Evolutionary conservation across 92 coral and sea anemone genomes (phyloP).

Genomic region (Heteractis magnifica): DNA sequence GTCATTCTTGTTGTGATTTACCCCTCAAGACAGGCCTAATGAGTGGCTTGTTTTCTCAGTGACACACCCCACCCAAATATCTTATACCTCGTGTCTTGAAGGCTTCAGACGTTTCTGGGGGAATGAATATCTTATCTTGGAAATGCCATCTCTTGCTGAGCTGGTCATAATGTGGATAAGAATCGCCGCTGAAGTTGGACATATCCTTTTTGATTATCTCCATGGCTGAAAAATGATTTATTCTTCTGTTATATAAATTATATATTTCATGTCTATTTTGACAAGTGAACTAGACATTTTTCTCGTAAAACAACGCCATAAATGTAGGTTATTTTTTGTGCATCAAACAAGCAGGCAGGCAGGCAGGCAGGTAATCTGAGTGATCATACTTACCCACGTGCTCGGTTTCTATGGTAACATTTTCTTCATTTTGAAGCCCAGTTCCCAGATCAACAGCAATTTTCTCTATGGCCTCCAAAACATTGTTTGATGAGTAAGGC

Average conservation of each 20-base stretch:
- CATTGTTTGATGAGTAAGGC: constrained; percentile 40
- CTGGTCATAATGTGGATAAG: constrained; percentile 43
- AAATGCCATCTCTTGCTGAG: constrained; percentile 40
- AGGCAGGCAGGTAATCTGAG: neutral
- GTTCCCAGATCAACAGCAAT: constrained; percentile 52
- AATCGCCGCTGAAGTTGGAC: constrained; percentile 16
- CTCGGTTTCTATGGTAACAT: constrained; percentile 39
- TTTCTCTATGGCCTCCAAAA: constrained; percentile 46
- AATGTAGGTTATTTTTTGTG: no score
- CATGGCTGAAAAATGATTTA: constrained; percentile 37
- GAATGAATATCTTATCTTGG: constrained; percentile 33
- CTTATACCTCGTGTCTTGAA: constrained; percentile 42
- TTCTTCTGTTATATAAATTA: neutral
- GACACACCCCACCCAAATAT: no score
- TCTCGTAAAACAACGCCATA: no score
- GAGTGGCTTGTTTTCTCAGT: no score
- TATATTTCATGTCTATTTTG: neutral
- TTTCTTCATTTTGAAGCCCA: constrained; percentile 30
- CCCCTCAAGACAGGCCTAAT: no score
- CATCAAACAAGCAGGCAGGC: no score
- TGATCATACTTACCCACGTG: constrained; percentile 40
- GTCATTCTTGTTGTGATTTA: no score
- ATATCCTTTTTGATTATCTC: constrained; percentile 40
- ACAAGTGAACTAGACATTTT: no score
- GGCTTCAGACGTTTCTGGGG: constrained; percentile 36